These are phyloP conservation scores for Cordylochernes scorpioides DNA, from an alignment of 2,888 invertebrate species.

Conservation along the genomic window DNA sequence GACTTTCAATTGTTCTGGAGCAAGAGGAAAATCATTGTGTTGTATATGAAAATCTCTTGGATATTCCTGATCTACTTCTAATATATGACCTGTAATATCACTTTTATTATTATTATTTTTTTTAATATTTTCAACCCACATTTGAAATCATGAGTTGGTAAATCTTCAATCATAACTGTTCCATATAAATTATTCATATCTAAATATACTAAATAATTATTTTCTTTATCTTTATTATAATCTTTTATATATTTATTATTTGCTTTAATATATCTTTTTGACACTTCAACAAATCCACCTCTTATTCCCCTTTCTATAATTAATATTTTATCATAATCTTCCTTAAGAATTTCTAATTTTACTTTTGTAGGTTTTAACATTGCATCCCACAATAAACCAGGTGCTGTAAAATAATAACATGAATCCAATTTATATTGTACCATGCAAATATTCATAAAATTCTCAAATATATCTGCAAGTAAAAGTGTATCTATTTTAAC, in stretches of 20 bases:
- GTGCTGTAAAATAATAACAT: constrained; percentile 15
- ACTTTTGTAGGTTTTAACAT: constrained; percentile 16
- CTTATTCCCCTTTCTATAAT: constrained; percentile 15
- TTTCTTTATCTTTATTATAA: too few relatives aligned
- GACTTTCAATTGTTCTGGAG: too few relatives aligned
- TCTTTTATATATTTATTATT: too few relatives aligned
- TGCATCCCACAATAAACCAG: constrained; percentile 18
- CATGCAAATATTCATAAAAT: constrained; percentile 16
- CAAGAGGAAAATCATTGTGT: constrained; percentile 4
- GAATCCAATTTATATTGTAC: constrained; percentile 16
- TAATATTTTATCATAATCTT: constrained; percentile 16
- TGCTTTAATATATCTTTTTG: constrained; percentile 2
- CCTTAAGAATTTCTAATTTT: constrained; percentile 16
- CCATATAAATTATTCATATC: constrained; percentile 14
- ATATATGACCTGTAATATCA: constrained; percentile 1
- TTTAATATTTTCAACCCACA: constrained; percentile 1
- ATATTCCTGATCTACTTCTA: constrained; percentile 5
- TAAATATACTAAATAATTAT: not conserved
- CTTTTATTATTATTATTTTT: not conserved
- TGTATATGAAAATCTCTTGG: constrained; percentile 1
- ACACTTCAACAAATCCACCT: constrained; percentile 7
- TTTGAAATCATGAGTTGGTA: constrained; percentile 7
- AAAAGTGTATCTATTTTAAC: constrained; percentile 16
- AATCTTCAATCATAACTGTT: constrained; percentile 5
- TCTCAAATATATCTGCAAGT: constrained; percentile 19